Conservation (phyloP, 2,797 vertebrate genomes). For the Enteromius paludinosus region DNA sequence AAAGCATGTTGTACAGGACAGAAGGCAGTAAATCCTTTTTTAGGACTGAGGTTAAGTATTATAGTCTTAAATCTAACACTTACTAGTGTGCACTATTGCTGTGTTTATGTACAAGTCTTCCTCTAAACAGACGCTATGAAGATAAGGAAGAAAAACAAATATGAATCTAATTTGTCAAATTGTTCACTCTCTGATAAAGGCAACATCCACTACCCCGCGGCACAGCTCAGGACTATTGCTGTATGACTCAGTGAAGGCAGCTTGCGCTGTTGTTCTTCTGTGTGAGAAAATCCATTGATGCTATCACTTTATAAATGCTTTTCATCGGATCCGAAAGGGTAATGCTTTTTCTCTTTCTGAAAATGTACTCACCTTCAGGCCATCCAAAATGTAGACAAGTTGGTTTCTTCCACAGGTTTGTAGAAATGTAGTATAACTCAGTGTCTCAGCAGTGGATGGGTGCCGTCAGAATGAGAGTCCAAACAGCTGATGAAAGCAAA, state of each 20-base stretch:
- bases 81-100: not conserved
- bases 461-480: not conserved
- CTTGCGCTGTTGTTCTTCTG: not conserved
- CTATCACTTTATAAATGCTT: not conserved
- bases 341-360: not conserved
- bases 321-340: not conserved
- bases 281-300: not conserved
- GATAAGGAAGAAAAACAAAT: not conserved
- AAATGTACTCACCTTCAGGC: not conserved
- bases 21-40: not conserved
- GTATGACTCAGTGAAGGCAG: not conserved
- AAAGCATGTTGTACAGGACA: not conserved
- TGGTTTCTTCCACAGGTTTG: not conserved
- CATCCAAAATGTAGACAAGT: not conserved
- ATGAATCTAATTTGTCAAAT: constrained; percentile 11
- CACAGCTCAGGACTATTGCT: not conserved
- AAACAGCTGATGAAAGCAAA: not conserved
- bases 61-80: no score
- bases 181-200: constrained; percentile 4
- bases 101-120: not conserved
- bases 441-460: not conserved
- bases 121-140: not conserved
- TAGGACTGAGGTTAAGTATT: not conserved
- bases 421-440: not conserved
- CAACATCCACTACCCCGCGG: constrained; percentile 6